These are phyloP conservation scores for Anolis apletophallus DNA, from an alignment of 2,797 vertebrate species.

Conservation along the genomic window DNA sequence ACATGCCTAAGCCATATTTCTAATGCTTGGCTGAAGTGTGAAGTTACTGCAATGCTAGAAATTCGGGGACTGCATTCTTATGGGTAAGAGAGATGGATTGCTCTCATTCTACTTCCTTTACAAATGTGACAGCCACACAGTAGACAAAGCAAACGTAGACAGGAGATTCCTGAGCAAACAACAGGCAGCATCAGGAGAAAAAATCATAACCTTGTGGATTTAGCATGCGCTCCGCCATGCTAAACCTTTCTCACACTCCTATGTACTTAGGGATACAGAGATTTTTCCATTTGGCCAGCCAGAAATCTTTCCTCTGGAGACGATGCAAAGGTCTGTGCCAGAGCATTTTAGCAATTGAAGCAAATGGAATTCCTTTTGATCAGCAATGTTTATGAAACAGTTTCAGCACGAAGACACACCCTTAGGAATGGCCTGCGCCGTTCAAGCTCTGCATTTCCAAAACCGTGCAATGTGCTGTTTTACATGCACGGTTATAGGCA, in stretches of 20 bases:
- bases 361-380: constrained; percentile 50
- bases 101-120: not conserved
- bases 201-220: constrained; percentile 31
- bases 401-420: constrained; percentile 55
- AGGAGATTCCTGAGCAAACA: constrained; percentile 22
- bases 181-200: not conserved
- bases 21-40: too few relatives aligned
- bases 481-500: constrained; percentile 48
- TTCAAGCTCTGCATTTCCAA: constrained; percentile 42
- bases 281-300: constrained; percentile 54
- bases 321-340: constrained; percentile 7
- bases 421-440: constrained; percentile 52
- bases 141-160: constrained; percentile 7
- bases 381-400: constrained; percentile 63
- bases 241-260: constrained; percentile 16
- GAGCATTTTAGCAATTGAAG: constrained; percentile 6
- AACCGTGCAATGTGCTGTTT: constrained; percentile 46
- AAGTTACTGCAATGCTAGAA: too few relatives aligned
- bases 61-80: too few relatives aligned
- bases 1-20: too few relatives aligned
- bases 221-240: constrained; percentile 10
- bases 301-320: constrained; percentile 49
- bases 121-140: constrained; percentile 15
- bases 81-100: not conserved
- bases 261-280: constrained; percentile 10